Evolutionary conservation across 2,113 vertebrate genomes (phyloP).

Genomic region (Dendropsophus ebraccatus): DNA sequence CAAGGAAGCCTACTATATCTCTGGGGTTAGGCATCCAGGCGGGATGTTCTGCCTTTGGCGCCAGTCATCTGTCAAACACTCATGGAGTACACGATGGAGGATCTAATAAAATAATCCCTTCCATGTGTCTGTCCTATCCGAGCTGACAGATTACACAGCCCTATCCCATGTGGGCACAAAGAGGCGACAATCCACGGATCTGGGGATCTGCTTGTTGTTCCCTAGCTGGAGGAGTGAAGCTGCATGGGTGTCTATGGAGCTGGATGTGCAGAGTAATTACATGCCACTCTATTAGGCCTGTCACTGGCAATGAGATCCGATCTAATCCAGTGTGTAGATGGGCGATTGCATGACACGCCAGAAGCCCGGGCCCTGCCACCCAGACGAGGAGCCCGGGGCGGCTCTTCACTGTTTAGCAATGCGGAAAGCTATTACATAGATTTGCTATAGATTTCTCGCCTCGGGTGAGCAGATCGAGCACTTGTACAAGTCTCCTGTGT

Average conservation of each 20-base stretch:
- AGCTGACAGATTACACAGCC: conserved; percentile 4
- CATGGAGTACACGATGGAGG: background rate
- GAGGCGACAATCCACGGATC: background rate
- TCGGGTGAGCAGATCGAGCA: conserved; percentile 10
- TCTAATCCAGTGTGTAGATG: conserved; percentile 29
- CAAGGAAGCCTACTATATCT: background rate
- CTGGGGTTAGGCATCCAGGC: background rate
- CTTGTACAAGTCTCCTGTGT: background rate
- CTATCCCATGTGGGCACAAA: background rate
- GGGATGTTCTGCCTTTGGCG: conserved; percentile 1
- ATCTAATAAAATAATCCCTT: conserved; percentile 28
- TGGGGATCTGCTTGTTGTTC: background rate
- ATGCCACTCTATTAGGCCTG: conserved; percentile 22
- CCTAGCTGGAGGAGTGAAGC: too few relatives aligned
- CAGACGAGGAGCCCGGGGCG: background rate
- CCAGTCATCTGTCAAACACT: conserved; percentile 36
- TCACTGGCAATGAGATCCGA: background rate
- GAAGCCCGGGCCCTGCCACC: background rate
- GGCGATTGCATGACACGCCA: conserved; percentile 10
- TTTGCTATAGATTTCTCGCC: conserved; percentile 47
- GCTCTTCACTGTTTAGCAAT: conserved; percentile 47
- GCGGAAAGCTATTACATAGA: conserved; percentile 61
- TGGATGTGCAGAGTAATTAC: background rate
- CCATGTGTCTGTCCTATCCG: conserved; percentile 28
- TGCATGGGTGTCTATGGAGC: background rate